These are phyloP conservation scores for Chlorodrepanis virens DNA, from an alignment of 2,113 vertebrate genomes.

Conservation along the genomic window DNA sequence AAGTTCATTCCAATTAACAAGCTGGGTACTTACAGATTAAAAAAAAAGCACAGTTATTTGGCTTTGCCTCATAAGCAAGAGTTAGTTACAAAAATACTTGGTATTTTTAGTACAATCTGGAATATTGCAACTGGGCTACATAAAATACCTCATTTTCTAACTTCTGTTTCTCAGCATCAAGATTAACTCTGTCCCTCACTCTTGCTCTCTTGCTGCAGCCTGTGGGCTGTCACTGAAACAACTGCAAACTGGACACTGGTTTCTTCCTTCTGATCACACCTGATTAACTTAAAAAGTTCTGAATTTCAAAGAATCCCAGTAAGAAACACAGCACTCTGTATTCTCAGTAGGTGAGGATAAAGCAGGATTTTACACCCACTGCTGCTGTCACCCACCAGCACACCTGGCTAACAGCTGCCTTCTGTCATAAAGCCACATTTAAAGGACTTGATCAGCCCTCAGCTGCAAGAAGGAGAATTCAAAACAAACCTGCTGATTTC, in stretches of 20 bases:
- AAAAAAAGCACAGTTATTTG: neutral
- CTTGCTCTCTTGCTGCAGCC: neutral
- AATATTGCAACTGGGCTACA: neutral
- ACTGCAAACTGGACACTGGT: neutral
- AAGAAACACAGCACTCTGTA: neutral
- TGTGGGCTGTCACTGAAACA: neutral
- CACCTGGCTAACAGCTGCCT: neutral
- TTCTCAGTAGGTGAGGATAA: neutral
- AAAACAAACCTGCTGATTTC: neutral
- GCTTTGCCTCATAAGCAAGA: constrained; percentile 46
- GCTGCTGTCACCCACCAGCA: neutral
- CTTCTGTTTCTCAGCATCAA: neutral
- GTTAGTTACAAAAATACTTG: constrained; percentile 11
- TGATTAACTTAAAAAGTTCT: neutral
- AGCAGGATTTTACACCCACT: neutral
- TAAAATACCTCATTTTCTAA: neutral
- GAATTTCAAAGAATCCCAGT: neutral
- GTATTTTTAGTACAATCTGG: constrained; percentile 29
- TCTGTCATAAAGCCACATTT: neutral
- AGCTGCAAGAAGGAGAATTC: neutral
- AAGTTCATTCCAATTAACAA: neutral
- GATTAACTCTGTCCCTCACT: neutral
- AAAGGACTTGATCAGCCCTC: neutral
- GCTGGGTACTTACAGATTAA: neutral
- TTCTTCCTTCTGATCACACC: neutral